Evolutionary conservation across 2,888 invertebrate genomes (phyloP).

Genomic region (Spodoptera exigua): DNA sequence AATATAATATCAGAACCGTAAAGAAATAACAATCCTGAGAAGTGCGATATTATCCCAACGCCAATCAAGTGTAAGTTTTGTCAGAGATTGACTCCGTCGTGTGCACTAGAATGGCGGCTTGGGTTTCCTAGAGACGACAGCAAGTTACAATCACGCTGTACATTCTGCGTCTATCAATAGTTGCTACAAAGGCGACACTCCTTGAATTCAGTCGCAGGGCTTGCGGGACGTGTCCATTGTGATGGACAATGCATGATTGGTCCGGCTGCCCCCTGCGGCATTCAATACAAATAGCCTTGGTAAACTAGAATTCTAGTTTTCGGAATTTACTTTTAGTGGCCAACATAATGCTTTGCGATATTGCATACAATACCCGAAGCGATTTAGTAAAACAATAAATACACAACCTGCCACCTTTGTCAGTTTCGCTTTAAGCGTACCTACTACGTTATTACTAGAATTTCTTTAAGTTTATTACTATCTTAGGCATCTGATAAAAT

Average conservation of each 20-base stretch:
- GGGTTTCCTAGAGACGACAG: too few relatives aligned
- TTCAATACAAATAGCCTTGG: slow-evolving; percentile 30
- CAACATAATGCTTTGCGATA: slow-evolving; percentile 12
- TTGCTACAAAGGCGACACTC: slow-evolving; percentile 40
- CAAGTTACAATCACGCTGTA: slow-evolving; percentile 8
- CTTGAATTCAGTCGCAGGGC: slow-evolving; percentile 30
- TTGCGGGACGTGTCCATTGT: slow-evolving; percentile 40
- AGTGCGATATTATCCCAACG: too few relatives aligned
- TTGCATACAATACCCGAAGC: slow-evolving; percentile 1
- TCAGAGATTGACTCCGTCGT: too few relatives aligned
- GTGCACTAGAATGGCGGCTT: too few relatives aligned
- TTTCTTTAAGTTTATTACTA: not conserved
- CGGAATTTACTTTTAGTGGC: slow-evolving; percentile 24
- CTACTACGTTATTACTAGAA: not conserved
- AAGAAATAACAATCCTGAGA: too few relatives aligned
- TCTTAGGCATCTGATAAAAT: not conserved
- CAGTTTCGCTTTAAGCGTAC: not conserved
- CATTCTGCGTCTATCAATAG: slow-evolving; percentile 12
- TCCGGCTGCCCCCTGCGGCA: slow-evolving; percentile 30
- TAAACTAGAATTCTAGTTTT: slow-evolving; percentile 29
- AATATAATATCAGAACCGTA: too few relatives aligned
- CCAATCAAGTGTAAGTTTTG: too few relatives aligned
- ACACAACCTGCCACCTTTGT: slow-evolving; percentile 10
- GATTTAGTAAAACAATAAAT: slow-evolving; percentile 1
- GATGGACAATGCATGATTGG: slow-evolving; percentile 39